These are phyloP conservation scores for Sebastes cheni DNA, from an alignment of 2,797 vertebrate species.

Conservation along the genomic window DNA sequence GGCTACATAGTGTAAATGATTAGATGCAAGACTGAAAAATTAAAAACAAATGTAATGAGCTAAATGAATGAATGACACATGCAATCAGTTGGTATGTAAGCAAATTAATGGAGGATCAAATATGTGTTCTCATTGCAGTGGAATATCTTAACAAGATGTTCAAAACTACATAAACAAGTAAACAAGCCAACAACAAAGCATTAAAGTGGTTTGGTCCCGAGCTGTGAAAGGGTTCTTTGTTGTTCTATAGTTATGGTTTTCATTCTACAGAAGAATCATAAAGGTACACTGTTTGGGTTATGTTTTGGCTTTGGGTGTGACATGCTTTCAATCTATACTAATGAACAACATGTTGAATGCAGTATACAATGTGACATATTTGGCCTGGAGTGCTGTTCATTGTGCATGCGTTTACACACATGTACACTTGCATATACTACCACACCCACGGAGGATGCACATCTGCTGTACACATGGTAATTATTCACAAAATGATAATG, in stretches of 20 bases:
- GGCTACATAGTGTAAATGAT: background rate
- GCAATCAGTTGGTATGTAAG: background rate
- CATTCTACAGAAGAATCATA: background rate
- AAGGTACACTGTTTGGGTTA: background rate
- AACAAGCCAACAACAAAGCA: background rate
- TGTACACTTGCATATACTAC: background rate
- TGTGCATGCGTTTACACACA: background rate
- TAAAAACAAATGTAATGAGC: background rate
- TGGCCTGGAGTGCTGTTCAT: background rate
- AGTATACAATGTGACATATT: background rate
- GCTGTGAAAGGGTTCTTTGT: background rate
- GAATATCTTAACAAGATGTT: background rate
- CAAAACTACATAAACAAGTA: background rate
- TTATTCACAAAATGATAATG: slow-evolving; percentile 10
- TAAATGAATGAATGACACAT: background rate
- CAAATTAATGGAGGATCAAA: background rate
- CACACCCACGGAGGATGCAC: background rate
- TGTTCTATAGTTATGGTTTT: background rate
- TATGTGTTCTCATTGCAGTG: background rate
- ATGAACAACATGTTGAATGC: slow-evolving; percentile 9
- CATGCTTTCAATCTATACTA: slow-evolving; percentile 20
- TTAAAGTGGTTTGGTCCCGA: background rate
- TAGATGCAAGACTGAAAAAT: background rate
- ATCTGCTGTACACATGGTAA: slow-evolving; percentile 54
- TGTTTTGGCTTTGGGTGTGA: background rate